phyloP scores from a whole-genome alignment of 2,888 invertebrate species.

The Yponomeuta malinellus region DNA sequence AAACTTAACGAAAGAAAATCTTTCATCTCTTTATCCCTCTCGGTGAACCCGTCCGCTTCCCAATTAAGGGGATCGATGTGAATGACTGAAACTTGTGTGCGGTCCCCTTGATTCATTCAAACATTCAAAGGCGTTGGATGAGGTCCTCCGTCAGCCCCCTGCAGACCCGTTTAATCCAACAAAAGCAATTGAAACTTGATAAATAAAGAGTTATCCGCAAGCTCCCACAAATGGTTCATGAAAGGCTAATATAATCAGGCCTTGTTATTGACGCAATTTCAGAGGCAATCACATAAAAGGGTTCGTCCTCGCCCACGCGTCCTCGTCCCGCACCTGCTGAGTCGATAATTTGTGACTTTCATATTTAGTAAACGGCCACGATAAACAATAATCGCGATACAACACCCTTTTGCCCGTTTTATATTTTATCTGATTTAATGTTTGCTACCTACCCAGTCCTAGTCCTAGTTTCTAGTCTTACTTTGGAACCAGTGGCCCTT shows the following conservation, averaged over 20 bases:
- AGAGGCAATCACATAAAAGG: conserved; percentile 46
- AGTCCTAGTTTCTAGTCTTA: no score
- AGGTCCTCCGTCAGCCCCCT: background rate
- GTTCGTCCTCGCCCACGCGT: background rate
- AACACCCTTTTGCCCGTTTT: background rate
- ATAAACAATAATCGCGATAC: background rate
- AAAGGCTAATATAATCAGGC: conserved; percentile 47
- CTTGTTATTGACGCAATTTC: conserved; percentile 46
- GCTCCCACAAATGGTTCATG: conserved; percentile 30
- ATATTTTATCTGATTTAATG: background rate
- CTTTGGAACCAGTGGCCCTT: no score
- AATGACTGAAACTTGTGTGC: background rate
- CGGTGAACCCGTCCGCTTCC: background rate
- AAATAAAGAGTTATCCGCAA: background rate
- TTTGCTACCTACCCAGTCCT: no score
- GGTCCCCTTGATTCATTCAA: background rate
- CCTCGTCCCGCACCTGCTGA: conserved; percentile 11
- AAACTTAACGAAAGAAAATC: background rate
- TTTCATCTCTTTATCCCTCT: background rate
- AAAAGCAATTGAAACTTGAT: background rate
- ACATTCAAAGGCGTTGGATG: background rate
- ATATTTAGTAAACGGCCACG: conserved; percentile 4
- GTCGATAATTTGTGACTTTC: conserved; percentile 13
- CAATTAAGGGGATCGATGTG: background rate
- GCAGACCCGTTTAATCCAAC: background rate